Base-by-base conservation (phyloP, 2,113 vertebrate species). In the Triplophysa tibetana region DNA sequence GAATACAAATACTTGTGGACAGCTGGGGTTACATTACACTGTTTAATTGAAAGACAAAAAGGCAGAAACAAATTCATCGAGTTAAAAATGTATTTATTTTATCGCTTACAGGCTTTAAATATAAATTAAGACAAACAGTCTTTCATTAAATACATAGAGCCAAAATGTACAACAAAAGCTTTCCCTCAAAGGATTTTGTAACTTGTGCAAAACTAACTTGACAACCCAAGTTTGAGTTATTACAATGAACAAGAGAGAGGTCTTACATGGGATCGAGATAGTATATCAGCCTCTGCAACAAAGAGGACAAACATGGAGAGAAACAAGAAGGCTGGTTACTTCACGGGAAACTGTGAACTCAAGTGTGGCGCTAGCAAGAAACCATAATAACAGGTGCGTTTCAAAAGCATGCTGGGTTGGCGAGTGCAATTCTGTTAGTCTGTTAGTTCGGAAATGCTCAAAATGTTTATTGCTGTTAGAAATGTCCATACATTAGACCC, bases 281-380 rank as follows among this genome's bases (percentile, higher is more conserved):
- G 86, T 85, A 91, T 90, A 88, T 90, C 90, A 93, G 90, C 90
- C 85, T 94, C 97, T 98, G 96, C 81, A 97, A 97, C 84, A 97
- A 91, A 97, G 89, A 93, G 91, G 85, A 91, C 83, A 85, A 83
- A 93, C 88, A 93, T 67, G 91, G 83, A 17, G 86, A 88, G 12
- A 88, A 81, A 88, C 45, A 88, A 79, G 54, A 60, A 54, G 19
- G 24, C 45, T 13, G 50, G 54, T 70, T 48, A 67, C 33, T 38
- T 24, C 24, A 41, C 19, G 16, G 33, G 41, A 24, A 3, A 58
- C n/a, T 0, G 24, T 21, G 26, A 19, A 23, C 12, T 21, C 54
- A 58, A 58, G 54, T 14, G 33, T 11, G 58, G 9, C 17, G 24
- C 19, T 26, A 66, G 26, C 19, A 2, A 21, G 8, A 64, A 64